Evolutionary conservation across 2,797 vertebrate species (phyloP).

Genomic region (Poeciliopsis turneri): DNA sequence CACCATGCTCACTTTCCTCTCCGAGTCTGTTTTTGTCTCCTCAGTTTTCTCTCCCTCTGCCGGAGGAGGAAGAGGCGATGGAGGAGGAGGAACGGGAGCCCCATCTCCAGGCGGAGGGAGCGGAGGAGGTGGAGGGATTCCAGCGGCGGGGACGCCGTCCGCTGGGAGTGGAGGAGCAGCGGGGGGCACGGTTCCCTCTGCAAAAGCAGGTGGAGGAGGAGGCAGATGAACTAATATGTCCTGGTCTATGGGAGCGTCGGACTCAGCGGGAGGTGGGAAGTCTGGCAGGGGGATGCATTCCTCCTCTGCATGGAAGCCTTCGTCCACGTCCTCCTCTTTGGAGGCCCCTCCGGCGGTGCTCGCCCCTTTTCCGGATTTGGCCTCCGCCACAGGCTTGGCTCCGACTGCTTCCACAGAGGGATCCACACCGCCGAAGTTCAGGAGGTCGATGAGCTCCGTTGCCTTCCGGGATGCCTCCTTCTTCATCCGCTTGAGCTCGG

Average conservation of each 20-base stretch:
- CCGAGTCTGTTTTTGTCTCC: constrained; percentile 45
- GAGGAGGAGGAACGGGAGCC: constrained; percentile 38
- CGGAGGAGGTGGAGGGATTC: constrained; percentile 56
- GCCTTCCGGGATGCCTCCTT: constrained; percentile 90
- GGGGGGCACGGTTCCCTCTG: constrained; percentile 76
- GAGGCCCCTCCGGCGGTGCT: constrained; percentile 33
- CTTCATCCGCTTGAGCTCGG: constrained; percentile 89
- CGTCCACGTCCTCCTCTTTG: constrained; percentile 86
- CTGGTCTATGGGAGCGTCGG: constrained; percentile 74
- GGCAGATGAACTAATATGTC: constrained; percentile 81
- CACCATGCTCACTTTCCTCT: constrained; percentile 76
- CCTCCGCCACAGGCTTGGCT: constrained; percentile 43
- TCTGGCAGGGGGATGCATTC: constrained; percentile 83
- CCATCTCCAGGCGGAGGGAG: constrained; percentile 52
- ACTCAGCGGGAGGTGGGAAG: constrained; percentile 78
- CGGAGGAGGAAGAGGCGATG: constrained; percentile 40
- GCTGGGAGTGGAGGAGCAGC: constrained; percentile 51
- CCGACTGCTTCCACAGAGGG: constrained; percentile 49
- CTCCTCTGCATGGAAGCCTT: constrained; percentile 89
- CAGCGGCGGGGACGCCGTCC: constrained; percentile 13
- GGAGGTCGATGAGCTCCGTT: constrained; percentile 88
- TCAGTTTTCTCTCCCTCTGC: constrained; percentile 52
- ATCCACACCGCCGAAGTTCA: constrained; percentile 86
- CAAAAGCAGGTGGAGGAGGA: constrained; percentile 82
- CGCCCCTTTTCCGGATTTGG: constrained; percentile 42